A percentile compares a stretch with the other conserved stretches of the same genome.
Evolutionary conservation across 2,113 vertebrate species (phyloP).

Genomic region (Indicator maculatus): DNA sequence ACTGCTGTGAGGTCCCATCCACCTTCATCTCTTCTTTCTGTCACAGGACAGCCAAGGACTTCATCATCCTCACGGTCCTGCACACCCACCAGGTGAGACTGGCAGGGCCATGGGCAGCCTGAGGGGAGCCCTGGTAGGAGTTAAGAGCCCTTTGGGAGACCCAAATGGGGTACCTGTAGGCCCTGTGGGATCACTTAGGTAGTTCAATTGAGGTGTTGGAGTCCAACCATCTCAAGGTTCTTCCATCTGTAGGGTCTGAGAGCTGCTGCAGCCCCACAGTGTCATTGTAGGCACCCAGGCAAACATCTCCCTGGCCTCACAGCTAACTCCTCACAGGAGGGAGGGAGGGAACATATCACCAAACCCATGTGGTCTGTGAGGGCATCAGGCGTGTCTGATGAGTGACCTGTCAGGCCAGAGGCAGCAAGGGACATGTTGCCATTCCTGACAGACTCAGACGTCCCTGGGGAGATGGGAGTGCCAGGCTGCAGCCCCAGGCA

Average conservation of each 20-base stretch:
- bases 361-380: accelerated
- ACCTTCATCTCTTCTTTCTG: conserved; percentile 63
- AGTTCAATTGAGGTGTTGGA: neutral
- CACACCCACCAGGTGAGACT: conserved; percentile 92
- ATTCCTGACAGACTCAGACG: accelerated
- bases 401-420: neutral
- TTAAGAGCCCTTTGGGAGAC: neutral
- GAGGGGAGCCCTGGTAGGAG: neutral
- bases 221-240: neutral
- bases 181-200: neutral
- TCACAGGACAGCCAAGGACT: conserved; percentile 91
- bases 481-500: accelerated
- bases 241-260: neutral
- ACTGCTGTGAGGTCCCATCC: neutral
- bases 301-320: neutral
- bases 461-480: neutral
- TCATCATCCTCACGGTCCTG: conserved; percentile 92
- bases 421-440: neutral
- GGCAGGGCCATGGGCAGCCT: neutral
- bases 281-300: neutral
- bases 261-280: accelerated
- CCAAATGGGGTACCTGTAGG: accelerated
- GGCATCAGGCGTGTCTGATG: neutral
- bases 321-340: neutral
- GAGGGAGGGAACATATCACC: neutral